Percentiles rank a stretch among this genome's conserved stretches.
Evolutionary conservation across 2,888 invertebrate species (phyloP).

Genomic region (Apamea sordens): DNA sequence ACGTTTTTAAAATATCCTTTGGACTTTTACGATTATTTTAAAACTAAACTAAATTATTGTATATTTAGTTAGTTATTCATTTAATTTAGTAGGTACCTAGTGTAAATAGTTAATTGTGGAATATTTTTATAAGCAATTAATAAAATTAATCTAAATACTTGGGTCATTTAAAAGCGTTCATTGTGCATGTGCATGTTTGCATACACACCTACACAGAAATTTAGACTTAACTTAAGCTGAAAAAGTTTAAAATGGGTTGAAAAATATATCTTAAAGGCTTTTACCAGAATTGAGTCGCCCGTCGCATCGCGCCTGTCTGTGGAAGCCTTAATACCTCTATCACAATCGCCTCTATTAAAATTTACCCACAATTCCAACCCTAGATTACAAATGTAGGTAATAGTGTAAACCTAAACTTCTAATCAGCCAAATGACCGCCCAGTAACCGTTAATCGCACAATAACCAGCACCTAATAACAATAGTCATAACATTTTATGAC

Average conservation of each 20-base stretch:
- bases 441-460: constrained; percentile 19
- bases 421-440: constrained; percentile 20
- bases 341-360: neutral
- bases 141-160: neutral
- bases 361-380: neutral
- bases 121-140: neutral
- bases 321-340: too few species aligned
- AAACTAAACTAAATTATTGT: neutral
- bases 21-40: neutral
- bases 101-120: neutral
- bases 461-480: constrained; percentile 32
- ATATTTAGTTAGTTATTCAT: neutral
- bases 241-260: neutral
- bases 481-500: constrained; percentile 47
- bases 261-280: neutral
- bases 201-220: neutral
- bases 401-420: constrained; percentile 24
- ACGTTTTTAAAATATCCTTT: neutral
- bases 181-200: too few species aligned
- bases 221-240: neutral
- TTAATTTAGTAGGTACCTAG: neutral
- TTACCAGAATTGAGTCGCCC: too few species aligned
- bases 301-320: too few species aligned
- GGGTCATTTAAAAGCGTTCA: neutral
- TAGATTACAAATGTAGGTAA: neutral